Evolutionary conservation across 2,113 vertebrate species (phyloP).

Genomic region (Atractosteus spatula): DNA sequence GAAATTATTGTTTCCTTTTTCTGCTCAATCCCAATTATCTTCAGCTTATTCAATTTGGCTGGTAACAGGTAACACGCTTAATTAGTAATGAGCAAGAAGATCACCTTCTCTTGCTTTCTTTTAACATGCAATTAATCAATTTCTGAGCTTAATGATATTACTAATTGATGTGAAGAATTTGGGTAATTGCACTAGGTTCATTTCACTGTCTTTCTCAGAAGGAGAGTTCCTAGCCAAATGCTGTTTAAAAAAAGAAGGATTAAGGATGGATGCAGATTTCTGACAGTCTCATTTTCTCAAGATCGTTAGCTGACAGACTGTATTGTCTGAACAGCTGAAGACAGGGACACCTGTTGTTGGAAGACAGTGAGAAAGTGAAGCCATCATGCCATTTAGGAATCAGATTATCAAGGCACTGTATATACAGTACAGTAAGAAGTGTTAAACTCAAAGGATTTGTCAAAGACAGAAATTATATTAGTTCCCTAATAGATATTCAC

Average conservation of each 20-base stretch:
- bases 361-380: not conserved
- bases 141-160: slow-evolving; percentile 66
- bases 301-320: slow-evolving; percentile 14
- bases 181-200: slow-evolving; percentile 67
- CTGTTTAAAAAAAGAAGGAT: not conserved
- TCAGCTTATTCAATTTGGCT: slow-evolving; percentile 49
- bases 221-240: too few species aligned
- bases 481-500: too few species aligned
- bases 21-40: slow-evolving; percentile 44
- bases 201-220: slow-evolving; percentile 32
- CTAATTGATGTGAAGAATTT: slow-evolving; percentile 72
- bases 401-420: too few species aligned
- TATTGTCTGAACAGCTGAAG: not conserved
- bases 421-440: too few species aligned
- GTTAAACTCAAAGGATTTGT: too few species aligned
- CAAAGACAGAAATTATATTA: too few species aligned
- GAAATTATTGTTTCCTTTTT: not conserved
- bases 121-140: slow-evolving; percentile 63
- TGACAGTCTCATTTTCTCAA: slow-evolving; percentile 25
- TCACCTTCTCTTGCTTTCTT: slow-evolving; percentile 50
- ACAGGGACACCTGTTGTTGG: not conserved
- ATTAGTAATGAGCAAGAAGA: slow-evolving; percentile 54
- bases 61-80: slow-evolving; percentile 49
- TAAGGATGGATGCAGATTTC: slow-evolving; percentile 32
- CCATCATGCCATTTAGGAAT: not conserved